Conservation (phyloP, 2,113 vertebrate species). For the Capra hircus region DNA sequence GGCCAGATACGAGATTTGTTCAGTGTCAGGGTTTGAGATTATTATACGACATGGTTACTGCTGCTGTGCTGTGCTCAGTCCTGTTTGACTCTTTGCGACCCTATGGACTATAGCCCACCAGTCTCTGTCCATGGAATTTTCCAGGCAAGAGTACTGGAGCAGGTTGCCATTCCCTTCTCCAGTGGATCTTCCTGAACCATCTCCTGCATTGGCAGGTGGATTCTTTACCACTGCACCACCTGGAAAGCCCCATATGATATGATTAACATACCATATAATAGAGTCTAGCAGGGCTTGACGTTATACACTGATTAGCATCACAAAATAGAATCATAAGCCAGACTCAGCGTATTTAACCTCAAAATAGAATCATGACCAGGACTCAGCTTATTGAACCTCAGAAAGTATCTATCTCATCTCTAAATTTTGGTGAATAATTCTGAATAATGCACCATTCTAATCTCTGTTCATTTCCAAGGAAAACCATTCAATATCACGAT, state of each 20-base stretch:
- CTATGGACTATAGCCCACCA: not conserved
- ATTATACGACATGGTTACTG: not conserved
- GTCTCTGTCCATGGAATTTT: not conserved
- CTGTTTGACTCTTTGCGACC: fast-evolving
- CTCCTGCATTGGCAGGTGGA: not conserved
- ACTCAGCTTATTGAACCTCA: not conserved
- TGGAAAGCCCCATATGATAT: not conserved
- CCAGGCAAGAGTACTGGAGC: not conserved
- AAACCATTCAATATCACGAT: not conserved
- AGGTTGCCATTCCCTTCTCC: not conserved
- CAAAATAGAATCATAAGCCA: not conserved
- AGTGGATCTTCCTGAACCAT: not conserved
- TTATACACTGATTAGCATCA: not conserved
- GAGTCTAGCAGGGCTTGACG: not conserved
- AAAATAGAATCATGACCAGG: not conserved
- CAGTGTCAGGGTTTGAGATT: not conserved
- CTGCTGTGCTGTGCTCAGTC: not conserved
- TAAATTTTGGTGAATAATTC: not conserved
- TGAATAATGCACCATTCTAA: not conserved
- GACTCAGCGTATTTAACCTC: not conserved
- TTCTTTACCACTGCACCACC: not conserved
- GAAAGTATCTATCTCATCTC: not conserved
- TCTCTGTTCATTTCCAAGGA: not conserved
- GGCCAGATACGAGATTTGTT: not conserved
- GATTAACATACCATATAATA: not conserved